Evolutionary conservation across 2,888 invertebrate species (phyloP), one percentile per base, ranked within the genome.

Genomic region (Pristionchus entomophagus): DNA sequence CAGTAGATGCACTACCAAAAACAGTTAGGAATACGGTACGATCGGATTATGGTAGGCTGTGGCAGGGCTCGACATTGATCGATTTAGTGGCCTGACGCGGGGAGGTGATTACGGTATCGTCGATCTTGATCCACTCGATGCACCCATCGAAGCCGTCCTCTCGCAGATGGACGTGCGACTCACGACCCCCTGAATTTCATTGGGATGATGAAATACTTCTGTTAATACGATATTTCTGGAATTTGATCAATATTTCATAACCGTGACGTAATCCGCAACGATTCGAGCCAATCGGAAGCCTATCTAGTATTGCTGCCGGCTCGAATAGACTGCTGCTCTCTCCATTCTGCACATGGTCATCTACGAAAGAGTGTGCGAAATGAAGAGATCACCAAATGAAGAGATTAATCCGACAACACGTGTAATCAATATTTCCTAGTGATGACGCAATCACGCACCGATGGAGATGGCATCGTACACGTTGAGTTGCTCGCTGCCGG

Each of bases 401-500:
- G n/a, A n/a, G n/a, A n/a, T n/a, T n/a, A n/a, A n/a, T n/a, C n/a
- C n/a, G n/a, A n/a, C n/a, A n/a, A n/a, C n/a, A n/a, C n/a, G n/a
- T n/a, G n/a, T n/a, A n/a, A n/a, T n/a, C n/a, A n/a, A n/a, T n/a
- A n/a, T n/a, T n/a, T n/a, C n/a, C n/a, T n/a, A n/a, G n/a, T n/a
- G n/a, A n/a, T n/a, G n/a, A n/a, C n/a, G n/a, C n/a, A n/a, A n/a
- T n/a, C n/a, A n/a, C n/a, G n/a, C n/a, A 88, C 91, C 91, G 32
- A 91, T 86, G 78, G 84, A 89, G n/a, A 91, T 84, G 62, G 89
- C 87, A 14, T 84, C 65, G 81, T 91, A 91, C 22, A 91, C 91
- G 83, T 91, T 91, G 69, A 91, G 78, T 73, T 90, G 90, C 62
- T 90, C 90, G 14, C 89, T 87, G 17, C 89, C 88, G n/a, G 84